These are phyloP conservation scores for Sepiola atlantica DNA, from an alignment of 2,888 invertebrate species.

Conservation along the genomic window DNA sequence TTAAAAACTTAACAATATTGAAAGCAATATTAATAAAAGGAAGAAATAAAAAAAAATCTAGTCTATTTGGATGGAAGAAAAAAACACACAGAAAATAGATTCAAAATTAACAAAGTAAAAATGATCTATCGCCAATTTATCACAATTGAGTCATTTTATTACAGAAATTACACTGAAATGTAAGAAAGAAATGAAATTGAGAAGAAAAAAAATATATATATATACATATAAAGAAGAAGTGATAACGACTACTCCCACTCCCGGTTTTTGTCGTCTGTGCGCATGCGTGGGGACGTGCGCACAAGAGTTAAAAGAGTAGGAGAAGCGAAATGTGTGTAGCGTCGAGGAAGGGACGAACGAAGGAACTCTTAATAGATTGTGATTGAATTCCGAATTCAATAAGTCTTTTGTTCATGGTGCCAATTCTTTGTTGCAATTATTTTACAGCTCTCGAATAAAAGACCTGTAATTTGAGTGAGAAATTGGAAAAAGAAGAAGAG, in stretches of 20 bases:
- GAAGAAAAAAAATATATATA: background rate
- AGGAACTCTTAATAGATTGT: slow-evolving; percentile 12
- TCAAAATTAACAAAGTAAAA: slow-evolving; percentile 11
- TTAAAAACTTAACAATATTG: slow-evolving; percentile 20
- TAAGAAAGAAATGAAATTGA: slow-evolving; percentile 32
- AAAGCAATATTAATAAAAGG: background rate
- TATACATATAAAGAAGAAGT: background rate
- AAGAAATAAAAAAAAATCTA: background rate
- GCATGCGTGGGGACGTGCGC: background rate
- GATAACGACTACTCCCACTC: background rate
- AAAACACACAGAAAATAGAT: background rate
- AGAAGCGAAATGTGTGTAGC: background rate
- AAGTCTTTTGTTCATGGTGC: slow-evolving; percentile 32
- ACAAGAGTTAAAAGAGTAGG: slow-evolving; percentile 10
- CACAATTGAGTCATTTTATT: background rate
- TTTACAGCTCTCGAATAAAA: slow-evolving; percentile 2
- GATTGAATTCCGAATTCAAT: slow-evolving; percentile 32
- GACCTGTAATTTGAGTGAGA: slow-evolving; percentile 21
- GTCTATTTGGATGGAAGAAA: slow-evolving; percentile 4
- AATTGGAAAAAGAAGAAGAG: background rate
- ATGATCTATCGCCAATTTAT: background rate
- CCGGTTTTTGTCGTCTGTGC: background rate
- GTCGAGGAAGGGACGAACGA: slow-evolving; percentile 5
- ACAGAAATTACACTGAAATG: slow-evolving; percentile 13
- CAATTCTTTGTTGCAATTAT: slow-evolving; percentile 21